Conservation (phyloP, 2,113 vertebrate genomes). For the Montifringilla adamsi region DNA sequence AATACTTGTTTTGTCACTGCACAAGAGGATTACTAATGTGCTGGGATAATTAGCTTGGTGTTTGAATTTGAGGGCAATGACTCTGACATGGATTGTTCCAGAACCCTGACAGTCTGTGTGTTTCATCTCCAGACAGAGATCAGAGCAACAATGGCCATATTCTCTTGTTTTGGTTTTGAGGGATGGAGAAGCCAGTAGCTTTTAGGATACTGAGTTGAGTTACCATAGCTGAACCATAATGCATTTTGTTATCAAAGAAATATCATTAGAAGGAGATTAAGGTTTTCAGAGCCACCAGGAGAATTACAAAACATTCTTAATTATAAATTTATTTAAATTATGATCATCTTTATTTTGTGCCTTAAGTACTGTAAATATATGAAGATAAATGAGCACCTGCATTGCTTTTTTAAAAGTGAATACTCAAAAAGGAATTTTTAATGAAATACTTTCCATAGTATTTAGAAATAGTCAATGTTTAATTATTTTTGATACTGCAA, state of each 20-base stretch:
- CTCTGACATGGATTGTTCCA: background rate
- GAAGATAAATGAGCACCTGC: background rate
- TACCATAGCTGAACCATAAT: background rate
- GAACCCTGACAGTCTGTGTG: background rate
- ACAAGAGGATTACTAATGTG: background rate
- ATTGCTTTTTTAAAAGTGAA: background rate
- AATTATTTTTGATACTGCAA: background rate
- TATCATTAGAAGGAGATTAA: background rate
- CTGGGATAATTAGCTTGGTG: background rate
- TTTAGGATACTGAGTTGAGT: background rate
- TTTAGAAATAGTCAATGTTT: background rate
- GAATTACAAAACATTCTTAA: background rate
- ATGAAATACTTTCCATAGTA: background rate
- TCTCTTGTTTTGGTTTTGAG: background rate
- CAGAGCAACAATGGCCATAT: background rate
- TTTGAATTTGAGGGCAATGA: background rate
- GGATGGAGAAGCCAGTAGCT: background rate
- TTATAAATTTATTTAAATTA: background rate
- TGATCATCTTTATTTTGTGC: background rate
- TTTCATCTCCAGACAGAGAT: background rate
- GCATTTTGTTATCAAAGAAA: background rate
- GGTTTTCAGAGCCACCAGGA: background rate
- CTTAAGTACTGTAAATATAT: background rate
- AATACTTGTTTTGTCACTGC: background rate
- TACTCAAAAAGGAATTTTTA: background rate